Evolutionary conservation across 2,113 vertebrate species (phyloP), one percentile per base, ranked within the genome.

Genomic region (Meriones unguiculatus): DNA sequence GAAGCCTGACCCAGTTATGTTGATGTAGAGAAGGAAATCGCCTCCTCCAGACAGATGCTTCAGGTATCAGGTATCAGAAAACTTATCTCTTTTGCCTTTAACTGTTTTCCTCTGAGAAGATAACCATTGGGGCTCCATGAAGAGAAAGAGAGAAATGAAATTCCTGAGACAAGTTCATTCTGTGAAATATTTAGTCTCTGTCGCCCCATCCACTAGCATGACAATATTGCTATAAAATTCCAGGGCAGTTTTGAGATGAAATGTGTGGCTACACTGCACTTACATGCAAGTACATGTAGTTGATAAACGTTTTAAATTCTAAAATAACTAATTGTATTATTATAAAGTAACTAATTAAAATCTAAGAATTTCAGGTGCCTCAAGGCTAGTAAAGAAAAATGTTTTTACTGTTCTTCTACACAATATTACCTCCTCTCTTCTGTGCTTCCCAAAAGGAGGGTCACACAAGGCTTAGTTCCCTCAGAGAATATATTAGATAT

Each of bases 281-380:
- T 20, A 67, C 28, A 88, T 6, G 30, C 28, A 46, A 46, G 46
- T 25, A 5, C 18, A 46, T 46, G 46, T 38, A 38, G 20, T 81
- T 64, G 30, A 82, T 73, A 89, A 50, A 89, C 77, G 80, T 76
- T 82, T 78, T 70, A 70, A 77, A 93, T 80, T 38, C 28, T 87
- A 87, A 94, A 94, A 80, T 64, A 88, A 87, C 67, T 76, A 72
- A 72, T 18, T 72, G 17, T n/a, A 72, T n/a, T 72, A n/a, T 38
- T 38, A 54, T 59, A 73, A 86, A 6, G 84, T 32, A 57, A 82
- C 54, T 77, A 38, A 86, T 82, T 28, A 82, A 82, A 78, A 92
- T 7, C 50, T n/a, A 95, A 80, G 52, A 81, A 72, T 81, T 72
- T 95, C 50, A 35, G 70, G n/a, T 59, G 15, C 52, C 11, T 15